Evolutionary conservation across 1,140 invertebrate genomes (phyloP).

Genomic region (Drosophila arawakana): DNA sequence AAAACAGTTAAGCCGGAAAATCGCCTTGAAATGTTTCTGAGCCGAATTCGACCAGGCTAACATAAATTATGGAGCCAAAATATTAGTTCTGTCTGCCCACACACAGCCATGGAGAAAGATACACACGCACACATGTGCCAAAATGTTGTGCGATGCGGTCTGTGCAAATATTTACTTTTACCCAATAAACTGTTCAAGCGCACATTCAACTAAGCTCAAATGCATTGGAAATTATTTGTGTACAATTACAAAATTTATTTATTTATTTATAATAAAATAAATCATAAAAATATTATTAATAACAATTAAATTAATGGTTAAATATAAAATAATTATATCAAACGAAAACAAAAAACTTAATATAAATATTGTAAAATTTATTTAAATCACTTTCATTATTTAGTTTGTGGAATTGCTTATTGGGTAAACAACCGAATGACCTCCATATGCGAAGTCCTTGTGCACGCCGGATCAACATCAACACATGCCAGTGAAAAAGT

Average conservation of each 20-base stretch:
- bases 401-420: conserved; percentile 25
- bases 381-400: conserved; percentile 8
- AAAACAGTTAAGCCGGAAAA: conserved; percentile 60
- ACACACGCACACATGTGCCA: conserved; percentile 26
- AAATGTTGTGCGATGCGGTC: conserved; percentile 16
- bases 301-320: too few relatives aligned
- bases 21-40: conserved; percentile 76
- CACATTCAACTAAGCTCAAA: neutral
- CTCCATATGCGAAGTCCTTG: conserved; percentile 17
- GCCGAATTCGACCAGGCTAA: conserved; percentile 57
- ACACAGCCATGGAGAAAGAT: conserved; percentile 16
- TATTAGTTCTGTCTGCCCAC: conserved; percentile 54
- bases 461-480: conserved; percentile 35
- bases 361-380: too few relatives aligned
- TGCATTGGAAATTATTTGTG: neutral
- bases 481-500: conserved; percentile 24
- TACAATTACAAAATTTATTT: neutral
- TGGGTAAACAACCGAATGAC: conserved; percentile 36
- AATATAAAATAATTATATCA: too few relatives aligned
- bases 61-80: conserved; percentile 66
- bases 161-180: conserved; percentile 34
- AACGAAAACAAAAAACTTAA: too few relatives aligned
- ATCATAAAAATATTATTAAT: too few relatives aligned
- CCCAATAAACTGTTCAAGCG: conserved; percentile 19
- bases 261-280: neutral